These are phyloP conservation scores for Lepisosteus oculatus DNA, from an alignment of 2,113 vertebrate species.

Conservation along the genomic window DNA sequence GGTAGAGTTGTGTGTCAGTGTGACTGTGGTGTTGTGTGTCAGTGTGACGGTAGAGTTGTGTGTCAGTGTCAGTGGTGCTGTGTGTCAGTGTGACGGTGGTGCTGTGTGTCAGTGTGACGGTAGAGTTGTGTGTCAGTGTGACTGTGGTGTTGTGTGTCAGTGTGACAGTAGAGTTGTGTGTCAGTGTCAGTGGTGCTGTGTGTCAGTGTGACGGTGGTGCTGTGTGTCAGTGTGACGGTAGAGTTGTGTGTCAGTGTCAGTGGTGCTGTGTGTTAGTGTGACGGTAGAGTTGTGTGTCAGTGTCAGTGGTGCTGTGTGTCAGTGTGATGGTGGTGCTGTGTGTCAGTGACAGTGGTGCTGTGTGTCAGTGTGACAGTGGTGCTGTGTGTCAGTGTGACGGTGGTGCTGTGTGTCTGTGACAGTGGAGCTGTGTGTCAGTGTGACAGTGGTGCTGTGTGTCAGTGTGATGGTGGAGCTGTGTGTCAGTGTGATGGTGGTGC, in stretches of 20 bases:
- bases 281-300: neutral
- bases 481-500: too few species aligned
- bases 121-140: too few species aligned
- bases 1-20: too few species aligned
- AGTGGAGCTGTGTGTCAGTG: neutral
- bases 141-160: neutral
- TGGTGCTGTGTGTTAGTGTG: conserved; percentile 2
- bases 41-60: too few species aligned
- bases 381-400: neutral
- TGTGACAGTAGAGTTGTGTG: neutral
- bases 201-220: neutral
- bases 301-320: neutral
- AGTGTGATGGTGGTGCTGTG: neutral
- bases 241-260: neutral
- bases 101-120: too few species aligned
- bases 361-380: neutral
- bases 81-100: too few species aligned
- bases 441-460: too few species aligned
- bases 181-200: neutral
- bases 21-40: too few species aligned
- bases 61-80: too few species aligned
- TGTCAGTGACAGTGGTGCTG: neutral
- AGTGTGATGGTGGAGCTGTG: too few species aligned
- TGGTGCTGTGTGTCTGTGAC: neutral
- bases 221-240: neutral